Percentiles rank a stretch among this genome's conserved stretches.
These are phyloP conservation scores for Atta texana DNA, from an alignment of 1,140 invertebrate genomes.

Conservation along the genomic window DNA sequence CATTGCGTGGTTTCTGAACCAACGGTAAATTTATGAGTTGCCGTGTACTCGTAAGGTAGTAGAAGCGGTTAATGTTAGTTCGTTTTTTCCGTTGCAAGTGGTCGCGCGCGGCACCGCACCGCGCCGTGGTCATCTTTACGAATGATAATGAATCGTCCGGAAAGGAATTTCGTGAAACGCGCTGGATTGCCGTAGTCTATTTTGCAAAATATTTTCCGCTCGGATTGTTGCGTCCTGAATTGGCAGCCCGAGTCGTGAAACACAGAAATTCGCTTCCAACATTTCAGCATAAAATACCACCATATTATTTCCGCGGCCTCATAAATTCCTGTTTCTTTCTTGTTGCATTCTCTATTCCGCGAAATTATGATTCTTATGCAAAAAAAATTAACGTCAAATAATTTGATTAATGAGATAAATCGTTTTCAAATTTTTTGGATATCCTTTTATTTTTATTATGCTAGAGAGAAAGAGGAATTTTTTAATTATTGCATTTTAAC, in stretches of 20 bases:
- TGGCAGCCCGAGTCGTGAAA: neutral
- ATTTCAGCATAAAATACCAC: neutral
- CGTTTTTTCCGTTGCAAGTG: slow-evolving; percentile 32
- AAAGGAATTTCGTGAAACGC: slow-evolving; percentile 38
- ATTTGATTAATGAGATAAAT: neutral
- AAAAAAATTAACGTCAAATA: neutral
- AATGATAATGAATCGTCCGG: slow-evolving; percentile 28
- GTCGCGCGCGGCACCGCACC: neutral
- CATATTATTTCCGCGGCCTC: neutral
- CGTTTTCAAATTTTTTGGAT: neutral
- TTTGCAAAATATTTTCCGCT: slow-evolving; percentile 15
- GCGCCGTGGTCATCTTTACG: slow-evolving; percentile 20
- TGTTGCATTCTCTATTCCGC: neutral
- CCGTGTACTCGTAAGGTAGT: neutral
- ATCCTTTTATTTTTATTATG: no score
- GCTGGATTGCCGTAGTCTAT: neutral
- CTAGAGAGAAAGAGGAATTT: no score
- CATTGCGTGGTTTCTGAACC: slow-evolving; percentile 14
- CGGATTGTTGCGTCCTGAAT: slow-evolving; percentile 15
- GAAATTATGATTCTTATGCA: neutral
- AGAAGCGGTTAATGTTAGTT: slow-evolving; percentile 30
- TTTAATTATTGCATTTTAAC: no score
- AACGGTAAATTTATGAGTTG: slow-evolving; percentile 43
- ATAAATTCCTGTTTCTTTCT: neutral
- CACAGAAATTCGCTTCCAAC: slow-evolving; percentile 13